Percentiles rank a stretch among this genome's conserved stretches.
phyloP scores from a whole-genome alignment of 2,888 invertebrate genomes.

The Cerastoderma edule region DNA sequence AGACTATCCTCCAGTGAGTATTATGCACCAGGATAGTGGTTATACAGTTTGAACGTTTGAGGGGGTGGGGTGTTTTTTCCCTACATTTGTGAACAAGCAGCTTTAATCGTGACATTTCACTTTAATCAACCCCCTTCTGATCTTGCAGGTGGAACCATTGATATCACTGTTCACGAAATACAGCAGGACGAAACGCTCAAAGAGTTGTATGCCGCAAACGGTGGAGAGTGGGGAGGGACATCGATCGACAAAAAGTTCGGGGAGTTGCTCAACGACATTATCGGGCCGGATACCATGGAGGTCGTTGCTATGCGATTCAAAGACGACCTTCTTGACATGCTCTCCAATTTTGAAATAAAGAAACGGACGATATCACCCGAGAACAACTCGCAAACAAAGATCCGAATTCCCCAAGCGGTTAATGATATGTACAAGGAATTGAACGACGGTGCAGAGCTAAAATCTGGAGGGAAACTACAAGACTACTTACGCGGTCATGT shows the following conservation, averaged over 20 bases:
- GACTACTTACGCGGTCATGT: not conserved
- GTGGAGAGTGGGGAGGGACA: conserved; percentile 51
- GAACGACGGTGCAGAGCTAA: conserved; percentile 16
- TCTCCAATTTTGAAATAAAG: conserved; percentile 42
- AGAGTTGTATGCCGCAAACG: conserved; percentile 47
- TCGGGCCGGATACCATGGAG: conserved; percentile 52
- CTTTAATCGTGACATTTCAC: too few relatives aligned
- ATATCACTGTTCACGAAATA: conserved; percentile 49
- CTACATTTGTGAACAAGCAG: too few relatives aligned
- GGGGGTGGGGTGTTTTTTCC: too few relatives aligned
- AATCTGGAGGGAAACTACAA: not conserved
- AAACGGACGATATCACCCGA: conserved; percentile 37
- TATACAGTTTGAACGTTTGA: too few relatives aligned
- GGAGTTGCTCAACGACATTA: conserved; percentile 24
- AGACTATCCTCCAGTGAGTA: too few relatives aligned
- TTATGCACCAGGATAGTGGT: too few relatives aligned
- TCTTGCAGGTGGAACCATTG: too few relatives aligned
- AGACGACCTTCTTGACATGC: conserved; percentile 43
- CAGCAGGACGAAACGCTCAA: conserved; percentile 27
- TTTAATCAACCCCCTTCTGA: too few relatives aligned
- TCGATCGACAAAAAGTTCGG: conserved; percentile 36
- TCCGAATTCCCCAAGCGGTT: conserved; percentile 35
- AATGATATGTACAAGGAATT: conserved; percentile 29
- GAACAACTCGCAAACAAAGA: not conserved
- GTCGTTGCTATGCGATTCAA: conserved; percentile 23